A percentile compares a stretch with the other conserved stretches of the same genome.
Evolutionary conservation across 1,140 invertebrate genomes (phyloP).

Genomic region (Drosophila mojavensis): DNA sequence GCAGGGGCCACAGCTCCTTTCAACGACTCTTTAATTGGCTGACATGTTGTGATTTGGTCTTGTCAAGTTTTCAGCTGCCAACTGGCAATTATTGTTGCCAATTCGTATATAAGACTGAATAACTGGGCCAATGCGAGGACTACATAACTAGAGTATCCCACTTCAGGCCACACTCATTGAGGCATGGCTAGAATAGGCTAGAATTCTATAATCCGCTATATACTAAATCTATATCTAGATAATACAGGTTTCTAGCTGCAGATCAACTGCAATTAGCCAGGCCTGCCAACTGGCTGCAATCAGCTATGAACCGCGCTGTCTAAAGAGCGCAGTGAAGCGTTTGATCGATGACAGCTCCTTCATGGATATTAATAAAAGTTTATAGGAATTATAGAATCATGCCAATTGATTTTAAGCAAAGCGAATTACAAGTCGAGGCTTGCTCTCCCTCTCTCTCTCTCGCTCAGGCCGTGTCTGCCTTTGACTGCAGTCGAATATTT

Average conservation of each 20-base stretch:
- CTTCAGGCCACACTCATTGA: too few species aligned
- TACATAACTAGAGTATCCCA: background rate
- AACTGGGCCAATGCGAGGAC: background rate
- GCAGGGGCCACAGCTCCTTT: conserved; percentile 42
- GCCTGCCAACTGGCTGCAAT: conserved; percentile 25
- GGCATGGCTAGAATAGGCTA: too few species aligned
- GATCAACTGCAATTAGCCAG: conserved; percentile 16
- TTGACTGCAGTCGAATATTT: background rate
- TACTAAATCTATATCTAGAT: too few species aligned
- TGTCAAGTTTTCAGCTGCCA: conserved; percentile 57
- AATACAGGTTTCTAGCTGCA: background rate
- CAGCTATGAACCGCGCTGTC: conserved; percentile 26
- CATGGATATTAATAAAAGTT: conserved; percentile 12
- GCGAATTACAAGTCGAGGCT: background rate
- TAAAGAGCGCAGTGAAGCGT: conserved; percentile 37
- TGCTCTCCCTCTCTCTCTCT: too few species aligned
- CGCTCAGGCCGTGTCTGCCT: background rate
- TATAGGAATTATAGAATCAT: conserved; percentile 9
- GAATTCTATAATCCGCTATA: too few species aligned
- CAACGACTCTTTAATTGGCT: conserved; percentile 73
- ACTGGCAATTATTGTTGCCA: conserved; percentile 46
- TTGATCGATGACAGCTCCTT: conserved; percentile 40
- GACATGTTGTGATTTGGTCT: conserved; percentile 78
- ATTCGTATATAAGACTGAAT: conserved; percentile 8
- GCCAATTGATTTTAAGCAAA: conserved; percentile 18